phyloP scores from a whole-genome alignment of 1,140 invertebrate species.

The Chionoecetes opilio region DNA sequence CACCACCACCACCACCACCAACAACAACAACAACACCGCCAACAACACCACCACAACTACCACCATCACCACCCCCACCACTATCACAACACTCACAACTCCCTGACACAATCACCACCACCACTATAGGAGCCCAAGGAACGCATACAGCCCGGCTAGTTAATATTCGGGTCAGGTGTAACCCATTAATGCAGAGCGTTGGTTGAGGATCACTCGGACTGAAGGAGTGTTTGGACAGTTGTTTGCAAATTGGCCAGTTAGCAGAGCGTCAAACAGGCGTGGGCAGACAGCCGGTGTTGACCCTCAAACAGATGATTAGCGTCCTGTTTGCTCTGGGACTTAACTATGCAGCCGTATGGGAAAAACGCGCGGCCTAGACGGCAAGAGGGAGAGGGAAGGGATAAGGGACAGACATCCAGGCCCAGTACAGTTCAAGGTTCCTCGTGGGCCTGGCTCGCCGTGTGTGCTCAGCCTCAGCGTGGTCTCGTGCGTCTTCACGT shows the following conservation, averaged over 20 bases:
- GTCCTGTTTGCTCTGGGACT: constrained; percentile 68
- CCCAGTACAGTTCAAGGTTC: background rate
- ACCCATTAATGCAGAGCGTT: constrained; percentile 75
- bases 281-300: constrained; percentile 74
- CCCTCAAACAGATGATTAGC: constrained; percentile 77
- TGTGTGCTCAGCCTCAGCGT: background rate
- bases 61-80: background rate
- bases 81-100: background rate
- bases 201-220: constrained; percentile 66
- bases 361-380: constrained; percentile 14
- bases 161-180: constrained; percentile 71
- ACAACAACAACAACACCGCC: background rate
- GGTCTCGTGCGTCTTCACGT: background rate
- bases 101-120: constrained; percentile 38
- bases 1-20: background rate
- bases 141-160: background rate
- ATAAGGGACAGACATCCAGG: background rate
- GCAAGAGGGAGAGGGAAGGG: background rate
- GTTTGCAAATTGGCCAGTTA: constrained; percentile 78
- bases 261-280: constrained; percentile 77
- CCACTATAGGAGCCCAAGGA: background rate
- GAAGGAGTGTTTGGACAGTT: constrained; percentile 75
- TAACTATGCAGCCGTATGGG: constrained; percentile 68
- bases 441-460: background rate
- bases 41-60: background rate